Conservation (phyloP, 2,113 vertebrate species). For the Plecotus auritus region DNA sequence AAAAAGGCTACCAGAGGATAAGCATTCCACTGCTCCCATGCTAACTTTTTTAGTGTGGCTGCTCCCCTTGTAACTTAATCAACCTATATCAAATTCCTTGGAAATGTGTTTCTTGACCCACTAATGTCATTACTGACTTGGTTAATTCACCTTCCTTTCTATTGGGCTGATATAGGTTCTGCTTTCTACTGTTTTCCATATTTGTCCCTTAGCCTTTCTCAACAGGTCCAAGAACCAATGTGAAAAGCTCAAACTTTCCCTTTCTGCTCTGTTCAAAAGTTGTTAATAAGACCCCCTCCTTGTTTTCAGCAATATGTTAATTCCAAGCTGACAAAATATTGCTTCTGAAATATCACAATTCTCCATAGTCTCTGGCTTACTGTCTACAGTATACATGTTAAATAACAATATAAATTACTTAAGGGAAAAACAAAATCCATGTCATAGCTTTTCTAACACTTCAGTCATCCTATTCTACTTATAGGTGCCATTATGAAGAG, state of each 20-base stretch:
- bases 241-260: constrained; percentile 20
- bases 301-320: background rate
- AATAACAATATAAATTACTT: background rate
- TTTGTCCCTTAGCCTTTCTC: background rate
- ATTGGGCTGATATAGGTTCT: background rate
- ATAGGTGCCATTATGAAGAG: background rate
- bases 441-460: background rate
- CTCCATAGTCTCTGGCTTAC: background rate
- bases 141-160: background rate
- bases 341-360: background rate
- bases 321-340: background rate
- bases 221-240: background rate
- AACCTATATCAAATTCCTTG: background rate
- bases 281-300: background rate
- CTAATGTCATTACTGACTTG: background rate
- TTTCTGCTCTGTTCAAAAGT: background rate
- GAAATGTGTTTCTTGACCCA: background rate
- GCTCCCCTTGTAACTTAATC: background rate
- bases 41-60: background rate
- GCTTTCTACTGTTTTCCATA: background rate
- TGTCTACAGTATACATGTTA: background rate
- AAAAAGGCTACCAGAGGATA: background rate
- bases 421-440: constrained; percentile 26
- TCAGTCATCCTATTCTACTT: background rate
- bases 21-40: background rate